Conservation (phyloP, 2,797 vertebrate genomes). For the Lepidocolaptes lacrymiger region DNA sequence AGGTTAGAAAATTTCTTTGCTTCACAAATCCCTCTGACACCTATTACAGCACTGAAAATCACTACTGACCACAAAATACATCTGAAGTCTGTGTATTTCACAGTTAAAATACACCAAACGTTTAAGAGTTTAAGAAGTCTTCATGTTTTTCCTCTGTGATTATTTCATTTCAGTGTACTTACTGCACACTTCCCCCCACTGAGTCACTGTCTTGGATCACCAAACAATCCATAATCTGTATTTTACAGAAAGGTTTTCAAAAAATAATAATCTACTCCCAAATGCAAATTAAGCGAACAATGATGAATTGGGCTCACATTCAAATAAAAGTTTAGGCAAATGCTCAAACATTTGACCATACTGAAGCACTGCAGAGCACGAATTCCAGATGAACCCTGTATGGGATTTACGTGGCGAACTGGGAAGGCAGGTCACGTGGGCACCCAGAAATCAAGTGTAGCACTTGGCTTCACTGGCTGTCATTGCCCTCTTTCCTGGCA, state of each 20-base stretch:
- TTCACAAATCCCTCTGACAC: not conserved
- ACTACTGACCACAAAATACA: not conserved
- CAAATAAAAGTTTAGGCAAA: slow-evolving; percentile 12
- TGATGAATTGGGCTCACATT: not conserved
- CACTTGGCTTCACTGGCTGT: not conserved
- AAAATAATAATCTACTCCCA: not conserved
- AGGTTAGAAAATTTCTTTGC: not conserved
- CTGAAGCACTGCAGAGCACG: not conserved
- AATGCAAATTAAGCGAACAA: not conserved
- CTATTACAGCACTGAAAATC: not conserved
- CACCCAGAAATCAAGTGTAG: not conserved
- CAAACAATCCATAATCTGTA: not conserved
- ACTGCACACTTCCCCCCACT: not conserved
- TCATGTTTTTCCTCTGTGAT: not conserved
- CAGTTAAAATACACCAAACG: not conserved
- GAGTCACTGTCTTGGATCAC: not conserved
- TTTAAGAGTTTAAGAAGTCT: not conserved
- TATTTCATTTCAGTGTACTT: not conserved
- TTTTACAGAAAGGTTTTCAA: not conserved
- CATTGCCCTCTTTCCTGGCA: not conserved
- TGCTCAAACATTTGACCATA: not conserved
- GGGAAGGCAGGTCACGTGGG: not conserved
- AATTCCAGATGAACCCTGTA: not conserved
- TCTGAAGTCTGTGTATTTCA: not conserved
- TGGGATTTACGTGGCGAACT: not conserved